These are phyloP conservation scores for Labeo calbasu DNA, from an alignment of 2,797 vertebrate genomes.

Conservation along the genomic window DNA sequence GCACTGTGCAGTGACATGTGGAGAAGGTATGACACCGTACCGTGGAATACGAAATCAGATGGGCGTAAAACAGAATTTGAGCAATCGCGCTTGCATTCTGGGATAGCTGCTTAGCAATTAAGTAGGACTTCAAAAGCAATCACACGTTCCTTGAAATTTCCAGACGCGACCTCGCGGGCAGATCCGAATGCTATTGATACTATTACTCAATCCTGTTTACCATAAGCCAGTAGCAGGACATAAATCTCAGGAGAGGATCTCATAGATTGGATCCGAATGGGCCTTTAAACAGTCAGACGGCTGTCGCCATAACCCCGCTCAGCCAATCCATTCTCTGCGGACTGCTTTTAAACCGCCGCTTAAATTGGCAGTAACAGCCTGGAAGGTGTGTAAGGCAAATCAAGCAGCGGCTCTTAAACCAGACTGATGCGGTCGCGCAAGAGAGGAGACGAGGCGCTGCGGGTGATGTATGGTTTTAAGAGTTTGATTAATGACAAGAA, in stretches of 20 bases:
- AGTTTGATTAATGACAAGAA: neutral
- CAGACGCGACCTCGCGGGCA: conserved; percentile 43
- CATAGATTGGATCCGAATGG: conserved; percentile 75
- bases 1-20: conserved; percentile 20
- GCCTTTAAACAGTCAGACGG: conserved; percentile 74
- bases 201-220: conserved; percentile 71
- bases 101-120: neutral
- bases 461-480: conserved; percentile 9
- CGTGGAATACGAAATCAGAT: neutral
- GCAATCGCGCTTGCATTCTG: neutral
- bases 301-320: conserved; percentile 64
- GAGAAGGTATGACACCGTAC: neutral
- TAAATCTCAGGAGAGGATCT: conserved; percentile 74
- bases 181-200: conserved; percentile 59
- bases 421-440: conserved; percentile 27
- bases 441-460: neutral
- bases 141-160: neutral
- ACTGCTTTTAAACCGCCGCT: conserved; percentile 59
- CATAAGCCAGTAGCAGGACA: conserved; percentile 65
- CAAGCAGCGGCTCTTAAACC: conserved; percentile 46
- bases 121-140: conserved; percentile 37
- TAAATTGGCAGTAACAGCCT: conserved; percentile 62
- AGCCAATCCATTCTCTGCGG: conserved; percentile 64
- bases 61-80: neutral
- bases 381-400: conserved; percentile 45